Base-by-base conservation (phyloP, 2,888 invertebrate species). In the Poecilobothrus nobilitatus region DNA sequence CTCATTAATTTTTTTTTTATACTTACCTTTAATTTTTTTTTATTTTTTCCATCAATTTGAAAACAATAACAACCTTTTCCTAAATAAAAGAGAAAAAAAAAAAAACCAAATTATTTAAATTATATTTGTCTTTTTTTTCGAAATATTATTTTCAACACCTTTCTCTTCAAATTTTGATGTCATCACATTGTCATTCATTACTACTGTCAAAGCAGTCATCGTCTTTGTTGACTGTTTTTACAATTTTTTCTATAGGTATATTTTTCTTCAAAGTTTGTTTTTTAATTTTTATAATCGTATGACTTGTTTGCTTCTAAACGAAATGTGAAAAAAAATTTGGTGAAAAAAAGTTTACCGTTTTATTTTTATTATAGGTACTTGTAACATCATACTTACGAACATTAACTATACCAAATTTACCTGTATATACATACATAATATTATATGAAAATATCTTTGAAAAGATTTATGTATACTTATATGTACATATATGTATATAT, bases 171-270 rank as follows among this genome's bases (percentile, higher is more conserved):
- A 18, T 53, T 53, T 44, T n/a, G 6, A n/a, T 53, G 53, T 53
- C 53, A 53, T 53, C 53, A 53, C n/a, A 18, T 53, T 53, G 53
- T 53, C 53, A 53, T 53, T 53, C 53, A 53, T 53, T n/a, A 53
- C 53, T 53, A 6, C 27, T 27, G 27, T 27, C 27, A 27, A 27
- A 27, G 27, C 27, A 27, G 27, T 27, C 27, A 27, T 27, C 27
- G 5, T 27, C 15, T 1, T n/a, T 53, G 15, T n/a, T 53, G 53
- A 18, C n/a, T 9, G 53, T 18, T 53, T 53, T 41, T 5, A 41
- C 9, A 41, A 12, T 41, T 3, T 41, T n/a, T 53, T 53, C 1
- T 15, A 15, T 53, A 15, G n/a, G 1, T 53, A 15, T 53, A 15
- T 53, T 18, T 12, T 18, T n/a, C 18, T 53, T 53, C 6, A 1